Evolutionary conservation across 2,113 vertebrate genomes (phyloP), one percentile per base, ranked within the genome.

Genomic region (Pithys albifrons): DNA sequence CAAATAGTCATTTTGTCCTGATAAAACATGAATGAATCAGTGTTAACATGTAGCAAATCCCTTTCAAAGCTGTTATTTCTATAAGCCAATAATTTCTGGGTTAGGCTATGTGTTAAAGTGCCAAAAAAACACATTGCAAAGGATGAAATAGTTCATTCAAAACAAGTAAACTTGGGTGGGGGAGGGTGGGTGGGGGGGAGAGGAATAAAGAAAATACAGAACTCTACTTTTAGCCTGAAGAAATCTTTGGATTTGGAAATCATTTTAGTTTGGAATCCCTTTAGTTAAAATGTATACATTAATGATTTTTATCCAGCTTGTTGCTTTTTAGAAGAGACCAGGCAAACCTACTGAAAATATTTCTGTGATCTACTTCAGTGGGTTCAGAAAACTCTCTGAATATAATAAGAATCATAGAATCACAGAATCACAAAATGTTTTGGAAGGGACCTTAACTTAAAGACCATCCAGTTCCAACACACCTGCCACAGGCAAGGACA

Each of bases 41-140:
- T 88, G 46, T 92, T 54, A 89, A 37, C n/a, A 92, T 23, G 27
- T 19, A 92, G 31, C 24, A 71, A 89, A 51, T 33, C 18, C 33
- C 24, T 79, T 91, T 95, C 70, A 79, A 72, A 88, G 33, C 41
- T 85, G 22, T 59, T 94, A 65, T 93, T 94, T 95, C 84, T 91
- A 79, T 88, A 92, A 75, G 17, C 22, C 71, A 70, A 79, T 91
- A 85, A 75, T 76, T 91, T 79, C 46, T 91, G 54, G 15, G 39
- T 75, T 92, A 73, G 41, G 19, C 39, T 79, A 27, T 65, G 74
- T 79, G 65, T 58, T 89, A 89, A 93, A 91, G 86, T 92, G 91
- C 48, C 61, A 84, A 86, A 92, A 85, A 64, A 57, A 6, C 45
- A 78, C 80, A 54, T 49, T 82, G 73, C 70, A 78, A 75, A 46